Evolutionary conservation across 2,888 invertebrate genomes (phyloP).

Genomic region (Melangyna quadrimaculata): DNA sequence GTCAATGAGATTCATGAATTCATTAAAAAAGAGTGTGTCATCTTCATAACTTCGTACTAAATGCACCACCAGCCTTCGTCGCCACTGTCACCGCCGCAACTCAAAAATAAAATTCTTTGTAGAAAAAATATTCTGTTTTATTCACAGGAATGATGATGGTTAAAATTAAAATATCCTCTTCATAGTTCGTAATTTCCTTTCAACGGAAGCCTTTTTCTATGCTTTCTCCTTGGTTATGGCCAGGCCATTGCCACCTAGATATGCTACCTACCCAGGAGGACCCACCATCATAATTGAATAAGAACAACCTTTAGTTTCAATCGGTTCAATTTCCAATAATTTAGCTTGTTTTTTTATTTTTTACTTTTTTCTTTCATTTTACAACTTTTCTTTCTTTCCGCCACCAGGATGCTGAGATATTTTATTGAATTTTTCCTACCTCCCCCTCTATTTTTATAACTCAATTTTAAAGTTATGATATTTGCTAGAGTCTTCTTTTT

Average conservation of each 20-base stretch:
- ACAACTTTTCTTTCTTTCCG: slow-evolving; percentile 27
- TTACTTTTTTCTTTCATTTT: not conserved
- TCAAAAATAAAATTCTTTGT: not conserved
- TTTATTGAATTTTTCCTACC: slow-evolving; percentile 58
- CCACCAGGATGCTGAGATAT: slow-evolving; percentile 51
- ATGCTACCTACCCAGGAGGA: slow-evolving; percentile 5
- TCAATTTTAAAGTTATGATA: slow-evolving; percentile 55
- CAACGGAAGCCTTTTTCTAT: slow-evolving; percentile 49
- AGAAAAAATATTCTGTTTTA: not conserved
- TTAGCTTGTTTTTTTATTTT: not conserved
- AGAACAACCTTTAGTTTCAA: slow-evolving; percentile 71
- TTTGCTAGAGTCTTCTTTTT: slow-evolving; percentile 2
- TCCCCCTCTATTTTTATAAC: slow-evolving; percentile 35
- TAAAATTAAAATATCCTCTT: slow-evolving; percentile 53
- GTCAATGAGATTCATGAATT: slow-evolving; percentile 52
- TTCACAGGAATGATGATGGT: not conserved
- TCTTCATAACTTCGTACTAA: slow-evolving; percentile 27
- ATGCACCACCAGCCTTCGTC: not conserved
- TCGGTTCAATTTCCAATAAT: slow-evolving; percentile 70
- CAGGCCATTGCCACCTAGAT: slow-evolving; percentile 17
- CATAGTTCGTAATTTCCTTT: slow-evolving; percentile 70
- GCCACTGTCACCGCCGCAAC: not conserved
- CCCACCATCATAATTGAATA: slow-evolving; percentile 65
- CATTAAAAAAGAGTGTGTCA: slow-evolving; percentile 19
- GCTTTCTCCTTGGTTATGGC: slow-evolving; percentile 6